Evolutionary conservation across 1,140 invertebrate species (phyloP).

Genomic region (Atta colombica): DNA sequence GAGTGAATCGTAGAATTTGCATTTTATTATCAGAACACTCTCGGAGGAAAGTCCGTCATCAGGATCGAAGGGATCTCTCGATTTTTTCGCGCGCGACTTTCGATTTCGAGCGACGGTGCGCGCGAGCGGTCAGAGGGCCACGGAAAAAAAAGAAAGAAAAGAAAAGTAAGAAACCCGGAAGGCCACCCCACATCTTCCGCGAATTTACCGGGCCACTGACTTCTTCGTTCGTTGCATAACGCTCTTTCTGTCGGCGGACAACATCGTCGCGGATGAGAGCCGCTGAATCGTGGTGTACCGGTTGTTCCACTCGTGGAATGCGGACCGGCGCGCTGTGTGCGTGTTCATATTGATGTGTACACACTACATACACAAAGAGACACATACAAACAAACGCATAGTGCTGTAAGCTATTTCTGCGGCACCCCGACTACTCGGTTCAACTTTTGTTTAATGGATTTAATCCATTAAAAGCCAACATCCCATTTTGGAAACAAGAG

Average conservation of each 20-base stretch:
- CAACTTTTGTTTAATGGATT: background rate
- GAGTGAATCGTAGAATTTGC: background rate
- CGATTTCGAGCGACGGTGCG: slow-evolving; percentile 54
- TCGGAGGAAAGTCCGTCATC: background rate
- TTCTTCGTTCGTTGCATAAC: slow-evolving; percentile 72
- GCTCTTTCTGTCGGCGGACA: slow-evolving; percentile 28
- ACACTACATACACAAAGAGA: too few species aligned
- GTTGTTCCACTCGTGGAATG: slow-evolving; percentile 87
- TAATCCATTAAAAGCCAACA: background rate
- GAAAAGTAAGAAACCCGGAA: slow-evolving; percentile 65
- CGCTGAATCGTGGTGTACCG: slow-evolving; percentile 85
- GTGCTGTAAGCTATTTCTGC: slow-evolving; percentile 21
- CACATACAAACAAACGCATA: background rate
- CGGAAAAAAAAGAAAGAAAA: background rate
- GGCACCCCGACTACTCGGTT: background rate
- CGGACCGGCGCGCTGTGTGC: slow-evolving; percentile 79
- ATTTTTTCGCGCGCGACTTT: slow-evolving; percentile 57
- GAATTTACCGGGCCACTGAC: slow-evolving; percentile 73
- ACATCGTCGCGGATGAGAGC: slow-evolving; percentile 79
- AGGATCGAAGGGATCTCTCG: background rate
- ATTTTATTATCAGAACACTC: background rate
- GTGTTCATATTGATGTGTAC: slow-evolving; percentile 16
- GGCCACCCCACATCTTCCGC: slow-evolving; percentile 65
- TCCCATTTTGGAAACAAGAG: background rate
- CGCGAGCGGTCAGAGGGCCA: background rate